Conservation (phyloP, 2,797 vertebrate genomes). For the Manis pentadactyla region DNA sequence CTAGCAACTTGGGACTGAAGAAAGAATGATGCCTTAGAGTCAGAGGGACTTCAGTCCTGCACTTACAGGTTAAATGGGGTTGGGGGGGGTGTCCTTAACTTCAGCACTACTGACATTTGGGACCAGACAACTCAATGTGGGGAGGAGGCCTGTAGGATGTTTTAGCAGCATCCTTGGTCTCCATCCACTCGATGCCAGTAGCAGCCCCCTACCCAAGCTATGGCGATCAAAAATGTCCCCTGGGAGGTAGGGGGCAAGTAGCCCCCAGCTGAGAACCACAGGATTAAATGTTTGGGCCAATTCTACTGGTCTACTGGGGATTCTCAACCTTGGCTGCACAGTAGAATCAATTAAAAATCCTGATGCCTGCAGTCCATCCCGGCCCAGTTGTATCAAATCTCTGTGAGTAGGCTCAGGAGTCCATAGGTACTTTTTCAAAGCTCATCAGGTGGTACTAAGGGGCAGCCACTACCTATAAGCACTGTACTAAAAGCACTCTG, state of each 20-base stretch:
- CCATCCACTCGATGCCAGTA: neutral
- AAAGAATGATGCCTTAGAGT: neutral
- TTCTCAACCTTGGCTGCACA: neutral
- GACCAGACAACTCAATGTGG: neutral
- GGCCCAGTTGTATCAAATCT: neutral
- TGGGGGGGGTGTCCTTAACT: neutral
- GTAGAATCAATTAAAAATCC: constrained; percentile 36
- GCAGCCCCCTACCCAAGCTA: neutral
- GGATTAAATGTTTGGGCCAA: neutral
- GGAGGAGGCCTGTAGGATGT: neutral
- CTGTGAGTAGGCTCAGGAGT: neutral
- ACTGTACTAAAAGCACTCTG: neutral
- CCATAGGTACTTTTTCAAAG: neutral
- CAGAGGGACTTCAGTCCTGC: neutral
- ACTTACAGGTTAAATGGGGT: neutral
- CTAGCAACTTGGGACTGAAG: constrained; percentile 9
- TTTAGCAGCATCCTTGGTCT: neutral
- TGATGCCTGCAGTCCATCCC: neutral
- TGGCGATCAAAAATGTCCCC: neutral
- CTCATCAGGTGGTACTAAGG: neutral
- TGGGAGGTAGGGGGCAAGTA: neutral
- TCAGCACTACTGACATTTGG: neutral
- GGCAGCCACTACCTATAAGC: neutral
- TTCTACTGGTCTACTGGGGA: neutral
- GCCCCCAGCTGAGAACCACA: neutral